Evolutionary conservation across 2,888 invertebrate genomes (phyloP), one percentile per base, ranked within the genome.

Genomic region (Trissolcus japonicus): DNA sequence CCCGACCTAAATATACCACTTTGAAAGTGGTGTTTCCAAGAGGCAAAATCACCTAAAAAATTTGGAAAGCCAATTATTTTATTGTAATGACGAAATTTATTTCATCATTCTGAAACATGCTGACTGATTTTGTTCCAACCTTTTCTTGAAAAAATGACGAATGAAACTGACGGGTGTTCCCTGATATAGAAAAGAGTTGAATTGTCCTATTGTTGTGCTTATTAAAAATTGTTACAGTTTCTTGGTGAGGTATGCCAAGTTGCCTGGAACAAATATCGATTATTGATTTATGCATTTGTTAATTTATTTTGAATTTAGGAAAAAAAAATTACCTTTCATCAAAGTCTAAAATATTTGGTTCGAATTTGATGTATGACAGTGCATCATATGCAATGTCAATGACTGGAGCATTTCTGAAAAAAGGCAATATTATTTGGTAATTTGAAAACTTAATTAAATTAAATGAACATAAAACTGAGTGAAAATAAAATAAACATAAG

Each of bases 81-180:
- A 25, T 25, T 25, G 6, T 25, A n/a, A n/a, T n/a, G n/a, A n/a
- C n/a, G n/a, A n/a, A n/a, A n/a, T n/a, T n/a, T n/a, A n/a, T n/a
- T n/a, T n/a, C n/a, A n/a, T n/a, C n/a, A n/a, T n/a, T n/a, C n/a
- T n/a, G n/a, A n/a, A n/a, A n/a, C n/a, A 35, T 35, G 21, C 7
- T 9, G 1, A 51, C 2, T 2, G 9, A 14, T 50, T 9, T 9
- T 51, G 14, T 50, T 46, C 41, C 90, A 89, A 98, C 97, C 93
- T 97, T 97, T 86, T 97, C 94, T 87, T 97, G 95, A 90, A 98
- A 98, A 92, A 98, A 98, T 81, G 98, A 98, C 86, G 98, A 97
- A 90, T 98, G 97, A 91, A 98, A 98, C 91, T 97, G 96, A 41
- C 95, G 94, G 83, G 97, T 96, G 89, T 94, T 96, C 85, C 98